Conservation (phyloP, 37 sponge, comb jelly and placozoan genomes). For the Oopsacas minuta region DNA sequence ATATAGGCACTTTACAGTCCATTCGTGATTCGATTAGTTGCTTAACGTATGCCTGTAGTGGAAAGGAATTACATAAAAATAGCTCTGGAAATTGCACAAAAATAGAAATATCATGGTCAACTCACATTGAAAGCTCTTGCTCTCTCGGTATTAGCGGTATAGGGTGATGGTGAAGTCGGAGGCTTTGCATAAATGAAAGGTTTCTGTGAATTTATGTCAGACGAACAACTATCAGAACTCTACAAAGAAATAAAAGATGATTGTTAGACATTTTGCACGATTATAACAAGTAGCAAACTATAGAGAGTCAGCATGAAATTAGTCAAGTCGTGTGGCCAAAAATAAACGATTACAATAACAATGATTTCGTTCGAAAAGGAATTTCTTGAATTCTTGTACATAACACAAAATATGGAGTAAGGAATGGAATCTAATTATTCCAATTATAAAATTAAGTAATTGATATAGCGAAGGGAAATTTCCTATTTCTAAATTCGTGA, state of each 20-base stretch:
- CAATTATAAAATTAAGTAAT: not conserved
- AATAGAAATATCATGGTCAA: not conserved
- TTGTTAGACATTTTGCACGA: not conserved
- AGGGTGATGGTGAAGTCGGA: slow-evolving; percentile 48
- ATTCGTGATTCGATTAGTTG: slow-evolving; percentile 47
- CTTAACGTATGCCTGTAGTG: slow-evolving; percentile 41
- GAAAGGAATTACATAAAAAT: not conserved
- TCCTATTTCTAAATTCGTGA: not conserved
- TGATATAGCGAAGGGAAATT: not conserved
- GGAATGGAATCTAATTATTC: too few relatives aligned
- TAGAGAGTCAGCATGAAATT: too few relatives aligned
- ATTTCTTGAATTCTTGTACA: too few relatives aligned
- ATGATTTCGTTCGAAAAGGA: not conserved
- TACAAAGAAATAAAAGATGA: not conserved
- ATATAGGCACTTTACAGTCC: slow-evolving; percentile 52
- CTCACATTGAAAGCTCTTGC: slow-evolving; percentile 61
- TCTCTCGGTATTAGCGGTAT: slow-evolving; percentile 66
- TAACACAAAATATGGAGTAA: too few relatives aligned
- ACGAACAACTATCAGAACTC: slow-evolving; percentile 8
- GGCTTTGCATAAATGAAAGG: not conserved
- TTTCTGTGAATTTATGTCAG: slow-evolving; percentile 5
- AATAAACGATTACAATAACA: not conserved
- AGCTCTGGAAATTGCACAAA: not conserved
- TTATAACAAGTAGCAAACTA: not conserved
- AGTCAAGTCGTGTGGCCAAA: too few relatives aligned